Evolutionary conservation across 2,113 vertebrate species (phyloP).

Genomic region (Camelus dromedarius): DNA sequence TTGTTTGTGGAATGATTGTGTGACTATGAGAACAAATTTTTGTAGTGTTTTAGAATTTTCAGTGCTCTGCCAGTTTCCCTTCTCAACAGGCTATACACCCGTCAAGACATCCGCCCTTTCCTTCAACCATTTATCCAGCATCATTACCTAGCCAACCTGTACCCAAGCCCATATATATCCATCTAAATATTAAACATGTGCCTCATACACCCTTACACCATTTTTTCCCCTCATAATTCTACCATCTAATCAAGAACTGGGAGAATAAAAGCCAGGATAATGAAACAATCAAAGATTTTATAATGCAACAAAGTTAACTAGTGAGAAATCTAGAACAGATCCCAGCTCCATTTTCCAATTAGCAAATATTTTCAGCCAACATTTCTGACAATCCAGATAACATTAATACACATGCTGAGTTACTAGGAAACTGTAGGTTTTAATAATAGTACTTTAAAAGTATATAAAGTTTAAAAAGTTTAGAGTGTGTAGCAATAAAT

Average conservation of each 20-base stretch:
- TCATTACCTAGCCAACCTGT: not conserved
- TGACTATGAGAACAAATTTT: not conserved
- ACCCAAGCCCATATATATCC: not conserved
- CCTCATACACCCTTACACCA: no score
- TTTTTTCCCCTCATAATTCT: slow-evolving; percentile 32
- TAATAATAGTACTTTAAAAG: slow-evolving; percentile 22
- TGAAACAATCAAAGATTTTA: slow-evolving; percentile 5
- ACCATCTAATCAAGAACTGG: not conserved
- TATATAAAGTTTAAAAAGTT: not conserved
- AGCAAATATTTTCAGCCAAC: not conserved
- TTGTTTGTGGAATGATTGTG: slow-evolving; percentile 26
- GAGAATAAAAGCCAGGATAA: not conserved
- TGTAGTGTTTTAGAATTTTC: not conserved
- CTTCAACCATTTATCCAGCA: not conserved
- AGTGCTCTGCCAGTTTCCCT: not conserved
- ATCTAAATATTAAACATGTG: not conserved
- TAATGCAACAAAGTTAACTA: not conserved
- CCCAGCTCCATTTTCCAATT: slow-evolving; percentile 14
- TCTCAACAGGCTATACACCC: not conserved
- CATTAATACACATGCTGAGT: not conserved
- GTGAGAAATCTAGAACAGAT: slow-evolving; percentile 4
- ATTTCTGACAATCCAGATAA: slow-evolving; percentile 22
- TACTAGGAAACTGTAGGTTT: not conserved
- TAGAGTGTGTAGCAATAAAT: not conserved
- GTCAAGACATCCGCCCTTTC: not conserved